Evolutionary conservation across 1,140 invertebrate genomes (phyloP).

Genomic region (Lutraria rhynchaena): DNA sequence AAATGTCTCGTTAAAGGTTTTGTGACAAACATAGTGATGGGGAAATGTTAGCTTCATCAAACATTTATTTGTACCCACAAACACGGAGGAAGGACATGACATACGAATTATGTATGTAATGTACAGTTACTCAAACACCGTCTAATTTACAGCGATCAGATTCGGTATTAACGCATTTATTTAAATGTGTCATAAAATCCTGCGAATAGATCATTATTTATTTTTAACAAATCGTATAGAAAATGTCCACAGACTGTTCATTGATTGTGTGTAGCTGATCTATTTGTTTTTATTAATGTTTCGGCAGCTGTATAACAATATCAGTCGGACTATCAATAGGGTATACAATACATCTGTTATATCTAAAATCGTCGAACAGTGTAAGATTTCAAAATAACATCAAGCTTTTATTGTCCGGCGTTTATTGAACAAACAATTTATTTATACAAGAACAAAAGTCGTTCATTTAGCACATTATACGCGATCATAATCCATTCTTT

Average conservation of each 20-base stretch:
- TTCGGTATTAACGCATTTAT: too few relatives aligned
- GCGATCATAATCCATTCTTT: conserved; percentile 36
- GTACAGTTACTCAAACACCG: too few relatives aligned
- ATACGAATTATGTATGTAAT: too few relatives aligned
- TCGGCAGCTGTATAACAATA: conserved; percentile 52
- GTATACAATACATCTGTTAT: conserved; percentile 35
- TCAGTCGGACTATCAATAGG: conserved; percentile 40
- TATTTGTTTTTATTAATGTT: conserved; percentile 43
- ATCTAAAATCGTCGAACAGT: conserved; percentile 56
- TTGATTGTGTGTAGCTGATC: conserved; percentile 14
- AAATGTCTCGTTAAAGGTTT: too few relatives aligned
- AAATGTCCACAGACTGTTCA: not conserved
- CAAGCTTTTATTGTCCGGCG: conserved; percentile 37
- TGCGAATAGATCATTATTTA: too few relatives aligned
- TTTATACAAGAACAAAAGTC: conserved; percentile 54
- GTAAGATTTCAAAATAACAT: conserved; percentile 59
- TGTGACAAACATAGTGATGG: too few relatives aligned
- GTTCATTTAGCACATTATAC: conserved; percentile 58
- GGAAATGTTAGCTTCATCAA: too few relatives aligned
- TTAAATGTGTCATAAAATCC: conserved; percentile 51
- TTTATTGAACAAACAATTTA: conserved; percentile 61
- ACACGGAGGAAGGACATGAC: too few relatives aligned
- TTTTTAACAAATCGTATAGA: conserved; percentile 37
- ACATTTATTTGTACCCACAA: too few relatives aligned
- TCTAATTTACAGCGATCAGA: too few relatives aligned